A percentile compares a stretch with the other conserved stretches of the same genome.
Evolutionary conservation across 2,888 invertebrate genomes (phyloP).

Genomic region (Ariolimax columbianus): DNA sequence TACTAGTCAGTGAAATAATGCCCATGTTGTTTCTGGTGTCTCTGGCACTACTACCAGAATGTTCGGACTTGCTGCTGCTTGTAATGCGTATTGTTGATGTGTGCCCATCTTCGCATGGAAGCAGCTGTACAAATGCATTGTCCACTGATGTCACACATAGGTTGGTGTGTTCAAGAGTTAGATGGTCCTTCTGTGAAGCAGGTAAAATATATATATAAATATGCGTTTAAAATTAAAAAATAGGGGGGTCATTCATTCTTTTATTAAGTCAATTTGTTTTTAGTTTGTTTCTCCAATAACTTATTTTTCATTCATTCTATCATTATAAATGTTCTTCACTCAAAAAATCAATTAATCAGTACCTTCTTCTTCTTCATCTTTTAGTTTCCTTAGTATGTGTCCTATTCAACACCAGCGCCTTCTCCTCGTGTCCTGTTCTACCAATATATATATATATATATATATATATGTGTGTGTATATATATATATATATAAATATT

Average conservation of each 20-base stretch:
- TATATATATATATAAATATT: background rate
- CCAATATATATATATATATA: background rate
- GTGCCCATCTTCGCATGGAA: constrained; percentile 45
- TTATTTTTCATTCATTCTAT: background rate
- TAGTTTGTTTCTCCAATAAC: background rate
- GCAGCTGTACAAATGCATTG: constrained; percentile 52
- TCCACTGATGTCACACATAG: constrained; percentile 57
- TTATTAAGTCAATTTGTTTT: background rate
- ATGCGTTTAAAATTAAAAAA: background rate
- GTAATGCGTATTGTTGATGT: background rate
- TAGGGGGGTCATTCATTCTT: background rate
- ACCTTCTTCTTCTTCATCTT: no score
- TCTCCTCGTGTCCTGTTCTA: no score
- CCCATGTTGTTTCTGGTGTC: background rate
- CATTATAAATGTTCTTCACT: background rate
- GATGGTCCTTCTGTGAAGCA: constrained; percentile 40
- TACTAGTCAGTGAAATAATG: background rate
- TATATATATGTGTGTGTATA: background rate
- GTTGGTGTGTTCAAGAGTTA: constrained; percentile 45
- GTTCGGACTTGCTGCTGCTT: background rate
- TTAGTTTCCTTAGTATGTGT: no score
- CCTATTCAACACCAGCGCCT: no score
- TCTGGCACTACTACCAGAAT: background rate
- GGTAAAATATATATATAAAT: background rate
- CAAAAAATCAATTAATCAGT: no score